Conservation (phyloP, 2,888 invertebrate genomes). For the Villa cingulata region DNA sequence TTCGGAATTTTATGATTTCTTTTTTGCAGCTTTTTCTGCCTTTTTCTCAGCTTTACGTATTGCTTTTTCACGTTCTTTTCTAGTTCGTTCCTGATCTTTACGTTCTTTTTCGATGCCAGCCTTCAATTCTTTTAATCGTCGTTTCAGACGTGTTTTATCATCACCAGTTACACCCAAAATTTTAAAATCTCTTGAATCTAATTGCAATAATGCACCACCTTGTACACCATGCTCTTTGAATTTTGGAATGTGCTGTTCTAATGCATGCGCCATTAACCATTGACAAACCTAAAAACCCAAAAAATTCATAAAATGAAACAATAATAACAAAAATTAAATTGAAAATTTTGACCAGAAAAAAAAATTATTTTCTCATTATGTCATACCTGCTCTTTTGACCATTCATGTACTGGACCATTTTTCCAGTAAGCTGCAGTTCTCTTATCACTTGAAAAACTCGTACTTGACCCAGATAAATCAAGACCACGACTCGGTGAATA, state of each 20-base stretch:
- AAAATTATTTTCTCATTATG: neutral
- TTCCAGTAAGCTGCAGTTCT: constrained; percentile 51
- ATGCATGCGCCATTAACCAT: constrained; percentile 69
- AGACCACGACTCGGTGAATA: constrained; percentile 39
- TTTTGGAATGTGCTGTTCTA: constrained; percentile 77
- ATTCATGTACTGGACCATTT: constrained; percentile 56
- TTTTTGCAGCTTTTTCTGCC: constrained; percentile 53
- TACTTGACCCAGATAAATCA: constrained; percentile 45
- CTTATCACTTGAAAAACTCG: constrained; percentile 50
- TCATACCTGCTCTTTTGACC: constrained; percentile 61
- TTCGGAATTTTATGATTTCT: constrained; percentile 35
- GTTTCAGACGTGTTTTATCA: constrained; percentile 70
- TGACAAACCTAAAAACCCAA: constrained; percentile 60
- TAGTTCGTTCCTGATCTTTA: constrained; percentile 69
- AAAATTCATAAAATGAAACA: neutral
- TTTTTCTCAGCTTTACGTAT: constrained; percentile 76
- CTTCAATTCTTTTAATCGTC: constrained; percentile 72
- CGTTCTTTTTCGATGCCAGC: constrained; percentile 56
- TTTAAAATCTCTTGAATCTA: constrained; percentile 88
- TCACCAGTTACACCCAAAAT: constrained; percentile 63
- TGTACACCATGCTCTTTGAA: constrained; percentile 82
- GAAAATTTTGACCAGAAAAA: neutral
- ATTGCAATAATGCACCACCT: constrained; percentile 66
- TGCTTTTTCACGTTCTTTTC: constrained; percentile 69
- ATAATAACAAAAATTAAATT: constrained; percentile 1